Evolutionary conservation across 2,113 vertebrate species (phyloP).

Genomic region (Nasalis larvatus): DNA sequence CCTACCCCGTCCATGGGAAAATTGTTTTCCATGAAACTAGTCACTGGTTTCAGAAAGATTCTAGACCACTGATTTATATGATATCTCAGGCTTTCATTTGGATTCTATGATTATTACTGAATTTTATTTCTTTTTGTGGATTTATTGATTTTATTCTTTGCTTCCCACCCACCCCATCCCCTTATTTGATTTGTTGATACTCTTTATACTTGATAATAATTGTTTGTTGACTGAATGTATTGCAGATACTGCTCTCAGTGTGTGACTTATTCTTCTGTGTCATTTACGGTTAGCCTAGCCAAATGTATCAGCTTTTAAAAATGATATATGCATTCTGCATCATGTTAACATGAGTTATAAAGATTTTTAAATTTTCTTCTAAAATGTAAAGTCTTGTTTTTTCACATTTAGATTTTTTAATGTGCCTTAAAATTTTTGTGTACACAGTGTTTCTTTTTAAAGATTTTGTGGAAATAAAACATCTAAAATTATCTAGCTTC

Average conservation of each 20-base stretch:
- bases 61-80: neutral
- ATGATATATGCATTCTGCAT: neutral
- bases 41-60: no score
- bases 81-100: neutral
- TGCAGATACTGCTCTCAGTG: neutral
- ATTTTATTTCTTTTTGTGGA: conserved; percentile 17
- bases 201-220: neutral
- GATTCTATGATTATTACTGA: neutral
- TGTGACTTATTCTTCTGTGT: neutral
- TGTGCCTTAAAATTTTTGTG: neutral
- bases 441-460: neutral
- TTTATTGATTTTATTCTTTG: neutral
- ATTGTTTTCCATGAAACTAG: no score
- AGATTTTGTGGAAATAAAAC: neutral
- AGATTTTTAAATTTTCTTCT: conserved; percentile 22
- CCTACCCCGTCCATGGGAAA: no score
- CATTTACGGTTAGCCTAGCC: neutral
- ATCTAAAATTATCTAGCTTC: neutral
- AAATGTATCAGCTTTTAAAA: neutral
- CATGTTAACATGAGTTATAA: neutral
- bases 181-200: neutral
- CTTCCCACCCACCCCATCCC: neutral
- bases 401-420: neutral
- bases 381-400: neutral
- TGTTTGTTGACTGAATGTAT: neutral